Conservation (phyloP, 2,888 invertebrate genomes). For the Trypoxylon attenuatum region DNA sequence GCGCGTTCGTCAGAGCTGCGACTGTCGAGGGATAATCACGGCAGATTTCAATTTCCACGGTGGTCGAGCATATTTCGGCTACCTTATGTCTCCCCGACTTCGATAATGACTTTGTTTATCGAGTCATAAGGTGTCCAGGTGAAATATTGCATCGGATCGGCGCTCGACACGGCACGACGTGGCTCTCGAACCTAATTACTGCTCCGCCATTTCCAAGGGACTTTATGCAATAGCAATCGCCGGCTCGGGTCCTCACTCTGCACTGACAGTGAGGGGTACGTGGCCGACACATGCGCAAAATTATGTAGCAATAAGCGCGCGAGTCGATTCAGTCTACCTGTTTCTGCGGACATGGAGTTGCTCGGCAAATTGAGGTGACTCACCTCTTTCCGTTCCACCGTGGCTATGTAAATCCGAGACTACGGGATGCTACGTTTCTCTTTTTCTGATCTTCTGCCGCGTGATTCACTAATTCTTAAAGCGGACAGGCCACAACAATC, state of each 20-base stretch:
- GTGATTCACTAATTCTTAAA: not conserved
- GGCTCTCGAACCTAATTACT: constrained; percentile 47
- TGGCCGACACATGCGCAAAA: constrained; percentile 27
- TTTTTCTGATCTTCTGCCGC: not conserved
- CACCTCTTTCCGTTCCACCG: constrained; percentile 65
- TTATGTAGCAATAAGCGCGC: constrained; percentile 45
- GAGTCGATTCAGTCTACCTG: constrained; percentile 40
- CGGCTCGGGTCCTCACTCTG: constrained; percentile 31
- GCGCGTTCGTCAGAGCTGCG: constrained; percentile 5
- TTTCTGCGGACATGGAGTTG: constrained; percentile 31
- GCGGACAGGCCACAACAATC: not conserved
- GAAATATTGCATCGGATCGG: constrained; percentile 59
- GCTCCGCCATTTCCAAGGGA: constrained; percentile 46
- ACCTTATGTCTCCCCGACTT: constrained; percentile 53
- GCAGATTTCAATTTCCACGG: constrained; percentile 58
- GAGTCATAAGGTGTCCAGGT: constrained; percentile 65
- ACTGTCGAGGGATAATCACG: constrained; percentile 55
- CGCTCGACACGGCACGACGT: constrained; percentile 26
- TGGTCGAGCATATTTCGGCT: not conserved
- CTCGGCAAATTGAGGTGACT: constrained; percentile 63
- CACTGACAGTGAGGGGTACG: constrained; percentile 18
- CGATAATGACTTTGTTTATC: constrained; percentile 71
- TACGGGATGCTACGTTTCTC: constrained; percentile 21
- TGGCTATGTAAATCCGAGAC: constrained; percentile 32
- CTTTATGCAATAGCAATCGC: constrained; percentile 60